phyloP scores from a whole-genome alignment of 2,113 vertebrate species.

The Pungitius pungitius region DNA sequence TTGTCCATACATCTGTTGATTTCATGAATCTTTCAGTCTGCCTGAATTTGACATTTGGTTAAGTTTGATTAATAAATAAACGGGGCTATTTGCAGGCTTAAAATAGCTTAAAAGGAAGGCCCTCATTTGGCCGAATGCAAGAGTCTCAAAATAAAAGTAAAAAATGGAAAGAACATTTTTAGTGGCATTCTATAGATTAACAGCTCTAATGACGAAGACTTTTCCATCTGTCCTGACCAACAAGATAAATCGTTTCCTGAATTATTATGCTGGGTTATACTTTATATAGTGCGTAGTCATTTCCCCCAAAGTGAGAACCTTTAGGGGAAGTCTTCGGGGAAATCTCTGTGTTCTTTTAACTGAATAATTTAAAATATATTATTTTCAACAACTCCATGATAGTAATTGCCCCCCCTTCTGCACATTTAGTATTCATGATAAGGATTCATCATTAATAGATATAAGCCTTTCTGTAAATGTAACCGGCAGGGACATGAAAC shows the following conservation, averaged over 20 bases:
- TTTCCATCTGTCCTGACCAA: conserved; percentile 37
- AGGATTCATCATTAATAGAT: conserved; percentile 39
- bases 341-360: conserved; percentile 58
- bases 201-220: not conserved
- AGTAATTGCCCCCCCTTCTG: conserved; percentile 60
- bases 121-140: not conserved
- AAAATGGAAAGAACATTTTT: not conserved
- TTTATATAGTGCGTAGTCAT: conserved; percentile 35
- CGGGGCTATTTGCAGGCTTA: not conserved
- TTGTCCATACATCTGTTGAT: not conserved
- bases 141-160: too few species aligned
- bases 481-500: conserved; percentile 53
- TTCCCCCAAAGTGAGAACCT: conserved; percentile 20
- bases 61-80: not conserved
- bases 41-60: not conserved
- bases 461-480: conserved; percentile 40
- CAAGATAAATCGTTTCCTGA: conserved; percentile 47
- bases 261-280: conserved; percentile 36
- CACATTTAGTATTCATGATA: conserved; percentile 55
- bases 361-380: conserved; percentile 70
- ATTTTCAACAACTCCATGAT: conserved; percentile 67
- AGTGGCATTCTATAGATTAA: not conserved
- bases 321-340: conserved; percentile 50
- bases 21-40: not conserved
- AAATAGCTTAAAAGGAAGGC: not conserved